A percentile compares a stretch with the other conserved stretches of the same genome.
These are phyloP conservation scores for Zapornia atra DNA, from an alignment of 2,113 vertebrate genomes.

Conservation along the genomic window DNA sequence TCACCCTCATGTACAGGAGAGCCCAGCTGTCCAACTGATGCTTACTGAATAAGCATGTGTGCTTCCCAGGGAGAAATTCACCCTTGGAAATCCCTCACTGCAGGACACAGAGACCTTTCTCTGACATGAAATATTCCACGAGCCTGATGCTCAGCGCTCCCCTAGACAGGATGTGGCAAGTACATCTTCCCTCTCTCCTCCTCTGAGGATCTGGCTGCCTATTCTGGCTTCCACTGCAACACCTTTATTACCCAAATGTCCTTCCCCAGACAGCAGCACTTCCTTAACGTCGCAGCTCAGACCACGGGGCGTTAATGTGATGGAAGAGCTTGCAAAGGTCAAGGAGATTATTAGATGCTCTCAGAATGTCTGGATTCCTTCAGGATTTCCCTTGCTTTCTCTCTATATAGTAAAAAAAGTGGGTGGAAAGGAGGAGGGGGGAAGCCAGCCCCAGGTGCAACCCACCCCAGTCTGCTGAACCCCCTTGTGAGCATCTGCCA, in stretches of 20 bases:
- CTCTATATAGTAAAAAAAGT: background rate
- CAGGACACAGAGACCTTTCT: background rate
- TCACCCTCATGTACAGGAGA: rapidly evolving
- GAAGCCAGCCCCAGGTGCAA: background rate
- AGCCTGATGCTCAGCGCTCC: rapidly evolving
- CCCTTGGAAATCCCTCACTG: background rate
- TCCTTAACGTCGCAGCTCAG: background rate
- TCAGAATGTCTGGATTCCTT: background rate
- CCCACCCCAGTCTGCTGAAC: background rate
- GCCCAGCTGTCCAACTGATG: background rate
- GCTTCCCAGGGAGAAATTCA: rapidly evolving
- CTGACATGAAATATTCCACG: background rate
- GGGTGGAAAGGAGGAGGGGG: background rate
- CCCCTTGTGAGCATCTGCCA: background rate
- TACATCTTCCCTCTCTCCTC: background rate
- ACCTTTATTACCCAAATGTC: background rate
- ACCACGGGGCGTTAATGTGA: background rate
- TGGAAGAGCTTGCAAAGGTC: background rate
- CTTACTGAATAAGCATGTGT: rapidly evolving
- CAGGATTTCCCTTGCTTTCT: background rate
- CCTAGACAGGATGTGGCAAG: rapidly evolving
- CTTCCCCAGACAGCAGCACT: background rate
- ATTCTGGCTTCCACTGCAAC: background rate
- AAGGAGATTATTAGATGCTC: background rate
- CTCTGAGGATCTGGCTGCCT: background rate